phyloP scores from a whole-genome alignment of 2,888 invertebrate genomes.

The Patella pellucida region DNA sequence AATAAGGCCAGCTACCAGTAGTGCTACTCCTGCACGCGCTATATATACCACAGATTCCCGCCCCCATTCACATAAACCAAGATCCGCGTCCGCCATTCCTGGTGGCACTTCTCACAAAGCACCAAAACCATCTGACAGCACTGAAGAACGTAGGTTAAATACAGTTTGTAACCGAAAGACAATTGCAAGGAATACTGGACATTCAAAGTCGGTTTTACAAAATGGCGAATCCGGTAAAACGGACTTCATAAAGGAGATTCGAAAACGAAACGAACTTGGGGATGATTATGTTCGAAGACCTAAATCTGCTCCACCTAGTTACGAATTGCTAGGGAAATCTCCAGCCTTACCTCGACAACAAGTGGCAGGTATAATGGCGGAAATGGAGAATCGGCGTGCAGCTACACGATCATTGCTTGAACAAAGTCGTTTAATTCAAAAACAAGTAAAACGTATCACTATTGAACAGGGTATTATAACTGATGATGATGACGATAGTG shows the following conservation, averaged over 20 bases:
- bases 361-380: slow-evolving; percentile 36
- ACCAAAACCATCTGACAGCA: background rate
- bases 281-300: slow-evolving; percentile 18
- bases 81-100: background rate
- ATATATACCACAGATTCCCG: background rate
- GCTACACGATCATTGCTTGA: slow-evolving; percentile 28
- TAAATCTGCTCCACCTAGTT: slow-evolving; percentile 32
- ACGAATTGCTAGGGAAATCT: slow-evolving; percentile 26
- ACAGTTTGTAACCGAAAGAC: background rate
- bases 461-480: background rate
- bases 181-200: background rate
- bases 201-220: background rate
- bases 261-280: background rate
- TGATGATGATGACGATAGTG: background rate
- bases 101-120: background rate
- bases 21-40: too few relatives aligned
- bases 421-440: slow-evolving; percentile 29
- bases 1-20: background rate
- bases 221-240: background rate
- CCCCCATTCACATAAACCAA: background rate
- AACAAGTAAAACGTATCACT: slow-evolving; percentile 23
- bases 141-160: too few relatives aligned
- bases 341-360: slow-evolving; percentile 31
- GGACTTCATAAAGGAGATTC: background rate
- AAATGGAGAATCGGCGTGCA: slow-evolving; percentile 32